phyloP scores from a whole-genome alignment of 2,888 invertebrate species.

The Sycophila texana region DNA sequence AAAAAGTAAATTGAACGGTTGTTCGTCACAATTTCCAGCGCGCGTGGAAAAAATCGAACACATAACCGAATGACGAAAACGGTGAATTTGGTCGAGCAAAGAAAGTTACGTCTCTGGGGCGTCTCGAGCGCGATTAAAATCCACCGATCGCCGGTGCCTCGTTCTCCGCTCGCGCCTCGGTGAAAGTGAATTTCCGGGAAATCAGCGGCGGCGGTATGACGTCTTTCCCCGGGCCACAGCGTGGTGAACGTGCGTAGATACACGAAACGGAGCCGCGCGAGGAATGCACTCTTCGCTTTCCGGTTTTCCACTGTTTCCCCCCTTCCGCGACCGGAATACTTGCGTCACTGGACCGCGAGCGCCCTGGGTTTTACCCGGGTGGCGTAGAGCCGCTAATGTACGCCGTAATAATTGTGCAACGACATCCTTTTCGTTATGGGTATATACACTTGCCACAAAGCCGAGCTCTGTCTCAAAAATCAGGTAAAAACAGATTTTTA shows the following conservation, averaged over 20 bases:
- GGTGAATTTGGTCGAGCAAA: no score
- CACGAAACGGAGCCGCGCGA: background rate
- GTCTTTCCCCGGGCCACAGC: constrained; percentile 56
- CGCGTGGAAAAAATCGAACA: no score
- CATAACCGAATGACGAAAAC: no score
- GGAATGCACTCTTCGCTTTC: background rate
- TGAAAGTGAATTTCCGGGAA: constrained; percentile 75
- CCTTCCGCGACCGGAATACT: background rate
- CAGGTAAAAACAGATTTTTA: no score
- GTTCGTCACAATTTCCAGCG: no score
- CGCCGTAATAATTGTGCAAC: no score
- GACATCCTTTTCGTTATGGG: no score
- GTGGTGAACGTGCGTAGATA: constrained; percentile 8
- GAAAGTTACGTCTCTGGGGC: background rate
- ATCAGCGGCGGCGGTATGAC: constrained; percentile 63
- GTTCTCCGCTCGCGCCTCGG: constrained; percentile 61
- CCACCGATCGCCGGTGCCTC: constrained; percentile 25
- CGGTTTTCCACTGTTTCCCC: constrained; percentile 12
- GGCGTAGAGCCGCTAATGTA: background rate
- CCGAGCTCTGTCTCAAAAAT: no score
- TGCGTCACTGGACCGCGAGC: background rate
- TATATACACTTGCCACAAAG: no score
- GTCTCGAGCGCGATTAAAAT: background rate
- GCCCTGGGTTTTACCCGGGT: background rate
- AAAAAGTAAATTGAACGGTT: background rate